Base-by-base conservation (phyloP, 23 tunicate species). In the Styela plicata region DNA sequence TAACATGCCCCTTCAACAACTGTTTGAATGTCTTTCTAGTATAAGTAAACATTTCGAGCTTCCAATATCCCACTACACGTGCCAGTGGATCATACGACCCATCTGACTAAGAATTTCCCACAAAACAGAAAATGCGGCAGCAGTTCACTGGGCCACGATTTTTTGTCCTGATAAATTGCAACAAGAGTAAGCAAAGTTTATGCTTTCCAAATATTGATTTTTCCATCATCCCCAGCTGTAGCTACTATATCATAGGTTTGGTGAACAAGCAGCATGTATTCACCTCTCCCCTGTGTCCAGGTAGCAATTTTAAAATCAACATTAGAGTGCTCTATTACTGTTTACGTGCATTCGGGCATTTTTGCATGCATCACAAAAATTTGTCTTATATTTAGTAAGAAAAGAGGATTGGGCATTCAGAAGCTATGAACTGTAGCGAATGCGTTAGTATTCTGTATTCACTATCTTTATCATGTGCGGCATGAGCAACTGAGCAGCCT, bases 151-250 rank as follows among this genome's bases (percentile, higher is more conserved):
- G 89, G 17, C 93, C 98, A 0, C 37, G 36, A 69, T 93, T n/a
- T n/a, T n/a, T n/a, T n/a, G 98, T 3, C 98, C 98, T 13, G 69
- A 44, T 21, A 93, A 74, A 37, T 85, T 79, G 78, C 86, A 80
- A n/a, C 61, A 93, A 36, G 0, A 52, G 69, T 26, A 30, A 64
- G 69, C 81, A 37, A n/a, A 33, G 83, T 73, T 30, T 62, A 10
- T 35, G 88, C 87, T 73, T 88, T 93, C 93, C 94, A 93, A 21
- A 88, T 52, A n/a, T 82, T 44, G 0, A 93, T n/a, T 64, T 63
- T 74, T 3, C 84, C 71, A 52, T 93, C 98, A 71, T 93, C 89
- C 27, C 88, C 78, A 25, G 85, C 98, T 74, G 98, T 93, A 24
- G 85, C 89, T 10, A 93, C 57, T 5, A 88, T 63, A n/a, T 93